A percentile compares a stretch with the other conserved stretches of the same genome.
phyloP scores from a whole-genome alignment of 2,113 vertebrate genomes.

The Apus apus region DNA sequence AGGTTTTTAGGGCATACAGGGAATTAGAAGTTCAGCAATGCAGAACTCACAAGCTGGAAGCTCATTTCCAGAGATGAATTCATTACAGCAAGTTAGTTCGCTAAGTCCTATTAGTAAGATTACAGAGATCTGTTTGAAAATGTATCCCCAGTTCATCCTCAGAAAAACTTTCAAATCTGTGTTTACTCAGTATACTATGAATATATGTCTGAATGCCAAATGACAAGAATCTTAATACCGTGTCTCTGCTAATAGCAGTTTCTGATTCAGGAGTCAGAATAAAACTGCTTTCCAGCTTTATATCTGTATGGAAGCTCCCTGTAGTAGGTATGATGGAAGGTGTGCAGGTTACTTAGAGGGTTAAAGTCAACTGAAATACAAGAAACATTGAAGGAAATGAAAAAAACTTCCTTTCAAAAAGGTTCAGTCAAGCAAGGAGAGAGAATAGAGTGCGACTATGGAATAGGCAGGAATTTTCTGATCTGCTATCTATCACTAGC shows the following conservation, averaged over 20 bases:
- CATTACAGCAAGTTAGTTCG: neutral
- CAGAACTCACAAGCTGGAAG: neutral
- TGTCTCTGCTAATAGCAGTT: neutral
- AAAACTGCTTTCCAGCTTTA: neutral
- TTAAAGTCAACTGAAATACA: neutral
- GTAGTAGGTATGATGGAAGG: neutral
- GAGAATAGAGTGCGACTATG: neutral
- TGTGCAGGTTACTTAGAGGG: neutral
- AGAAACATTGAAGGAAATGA: neutral
- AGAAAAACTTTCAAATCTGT: neutral
- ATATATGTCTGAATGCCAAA: neutral
- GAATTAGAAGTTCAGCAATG: neutral
- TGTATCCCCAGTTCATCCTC: neutral
- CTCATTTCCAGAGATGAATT: neutral
- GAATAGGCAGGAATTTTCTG: neutral
- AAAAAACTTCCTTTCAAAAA: neutral
- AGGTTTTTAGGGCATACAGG: neutral
- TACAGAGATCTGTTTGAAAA: neutral
- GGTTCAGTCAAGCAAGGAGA: neutral
- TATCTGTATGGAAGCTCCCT: neutral
- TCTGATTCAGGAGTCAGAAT: neutral
- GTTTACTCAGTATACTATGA: neutral
- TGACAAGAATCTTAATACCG: neutral
- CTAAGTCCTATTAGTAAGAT: neutral
- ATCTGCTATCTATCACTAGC: neutral